Evolutionary conservation across 2,888 invertebrate genomes (phyloP).

Genomic region (Gastrophysa polygoni): DNA sequence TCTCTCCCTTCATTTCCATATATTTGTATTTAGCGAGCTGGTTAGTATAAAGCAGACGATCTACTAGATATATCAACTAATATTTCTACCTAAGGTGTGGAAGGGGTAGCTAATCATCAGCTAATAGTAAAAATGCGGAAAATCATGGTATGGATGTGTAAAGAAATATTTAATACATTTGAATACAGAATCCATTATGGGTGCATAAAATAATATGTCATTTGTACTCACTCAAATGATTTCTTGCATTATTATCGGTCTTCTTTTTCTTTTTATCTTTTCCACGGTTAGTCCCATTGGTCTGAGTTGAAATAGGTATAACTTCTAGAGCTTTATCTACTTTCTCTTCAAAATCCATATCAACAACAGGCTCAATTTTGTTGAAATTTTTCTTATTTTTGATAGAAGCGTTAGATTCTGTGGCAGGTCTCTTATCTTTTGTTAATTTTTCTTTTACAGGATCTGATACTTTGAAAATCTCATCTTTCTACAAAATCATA

Average conservation of each 20-base stretch:
- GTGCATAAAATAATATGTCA: too few relatives aligned
- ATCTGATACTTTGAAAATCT: conserved; percentile 35
- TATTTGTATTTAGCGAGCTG: too few relatives aligned
- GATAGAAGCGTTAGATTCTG: conserved; percentile 28
- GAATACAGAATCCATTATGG: too few relatives aligned
- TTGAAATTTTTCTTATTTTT: conserved; percentile 44
- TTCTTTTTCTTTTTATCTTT: conserved; percentile 65
- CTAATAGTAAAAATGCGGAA: too few relatives aligned
- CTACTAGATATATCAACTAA: too few relatives aligned
- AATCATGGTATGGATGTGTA: too few relatives aligned
- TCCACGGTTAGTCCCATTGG: conserved; percentile 36
- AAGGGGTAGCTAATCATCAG: too few relatives aligned
- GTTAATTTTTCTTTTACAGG: conserved; percentile 24
- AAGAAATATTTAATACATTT: too few relatives aligned
- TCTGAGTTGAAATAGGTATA: conserved; percentile 20
- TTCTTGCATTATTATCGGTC: conserved; percentile 61
- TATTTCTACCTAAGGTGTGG: too few relatives aligned
- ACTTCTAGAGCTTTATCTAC: conserved; percentile 25
- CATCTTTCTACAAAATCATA: conserved; percentile 31
- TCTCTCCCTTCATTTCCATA: too few relatives aligned
- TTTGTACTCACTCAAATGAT: conserved; percentile 61
- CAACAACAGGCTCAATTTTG: conserved; percentile 15
- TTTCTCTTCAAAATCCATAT: conserved; percentile 44
- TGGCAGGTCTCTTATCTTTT: conserved; percentile 31
- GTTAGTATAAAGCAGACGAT: too few relatives aligned